A percentile compares a stretch with the other conserved stretches of the same genome.
Conservation (phyloP, 2,797 vertebrate species). For the Dicrostonyx torquatus region DNA sequence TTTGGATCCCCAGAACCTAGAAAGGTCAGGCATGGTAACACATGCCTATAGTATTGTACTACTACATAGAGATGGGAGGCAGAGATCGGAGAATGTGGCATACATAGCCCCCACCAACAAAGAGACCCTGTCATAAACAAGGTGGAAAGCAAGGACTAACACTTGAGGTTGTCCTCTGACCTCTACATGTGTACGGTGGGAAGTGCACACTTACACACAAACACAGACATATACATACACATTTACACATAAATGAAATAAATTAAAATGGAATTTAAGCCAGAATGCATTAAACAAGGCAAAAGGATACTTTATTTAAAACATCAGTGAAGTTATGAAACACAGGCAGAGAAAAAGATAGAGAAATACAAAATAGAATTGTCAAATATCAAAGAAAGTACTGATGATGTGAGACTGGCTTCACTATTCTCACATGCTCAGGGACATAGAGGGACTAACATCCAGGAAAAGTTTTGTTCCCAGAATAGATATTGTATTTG, state of each 20-base stretch:
- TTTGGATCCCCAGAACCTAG: not conserved
- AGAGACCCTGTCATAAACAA: not conserved
- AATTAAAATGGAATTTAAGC: not conserved
- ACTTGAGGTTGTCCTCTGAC: not conserved
- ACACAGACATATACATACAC: not conserved
- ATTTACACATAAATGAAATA: not conserved
- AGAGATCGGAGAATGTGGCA: not conserved
- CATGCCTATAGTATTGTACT: not conserved
- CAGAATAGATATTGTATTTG: conserved; percentile 24
- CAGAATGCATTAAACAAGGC: not conserved
- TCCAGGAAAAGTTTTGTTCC: not conserved
- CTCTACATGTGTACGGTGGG: not conserved
- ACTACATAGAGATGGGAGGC: not conserved
- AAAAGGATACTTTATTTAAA: not conserved
- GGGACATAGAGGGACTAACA: not conserved
- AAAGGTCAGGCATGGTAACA: not conserved
- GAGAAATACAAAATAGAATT: not conserved
- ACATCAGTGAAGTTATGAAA: not conserved
- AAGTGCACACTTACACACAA: not conserved
- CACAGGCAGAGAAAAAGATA: not conserved
- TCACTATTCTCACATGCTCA: not conserved
- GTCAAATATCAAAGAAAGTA: conserved; percentile 18
- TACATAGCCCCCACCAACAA: not conserved
- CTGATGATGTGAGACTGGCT: not conserved
- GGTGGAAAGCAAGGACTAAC: not conserved